phyloP scores from a whole-genome alignment of 1,140 invertebrate genomes.

The Vanessa atalanta region DNA sequence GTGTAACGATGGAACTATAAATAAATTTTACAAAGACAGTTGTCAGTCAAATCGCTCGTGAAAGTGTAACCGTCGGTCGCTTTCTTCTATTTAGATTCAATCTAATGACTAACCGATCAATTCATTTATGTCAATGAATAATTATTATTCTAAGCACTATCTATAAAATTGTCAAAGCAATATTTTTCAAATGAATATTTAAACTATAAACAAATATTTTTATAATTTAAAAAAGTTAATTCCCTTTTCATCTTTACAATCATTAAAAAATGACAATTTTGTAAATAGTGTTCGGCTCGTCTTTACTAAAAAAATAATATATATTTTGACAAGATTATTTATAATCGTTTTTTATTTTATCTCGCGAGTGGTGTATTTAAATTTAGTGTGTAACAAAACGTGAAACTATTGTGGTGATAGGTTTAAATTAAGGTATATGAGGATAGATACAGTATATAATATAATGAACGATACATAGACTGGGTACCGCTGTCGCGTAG shows the following conservation, averaged over 20 bases:
- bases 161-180: background rate
- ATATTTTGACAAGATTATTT: conserved; percentile 20
- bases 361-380: conserved; percentile 22
- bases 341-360: conserved; percentile 20
- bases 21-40: background rate
- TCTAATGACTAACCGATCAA: conserved; percentile 5
- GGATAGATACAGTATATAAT: conserved; percentile 8
- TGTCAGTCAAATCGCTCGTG: background rate
- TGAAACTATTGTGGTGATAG: conserved; percentile 32
- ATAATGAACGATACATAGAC: conserved; percentile 14
- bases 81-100: conserved; percentile 4
- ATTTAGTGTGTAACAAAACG: conserved; percentile 11
- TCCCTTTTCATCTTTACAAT: no score
- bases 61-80: background rate
- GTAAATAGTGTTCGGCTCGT: background rate
- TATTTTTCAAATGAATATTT: background rate
- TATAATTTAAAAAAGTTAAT: no score
- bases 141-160: background rate
- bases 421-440: conserved; percentile 25
- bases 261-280: background rate
- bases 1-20: background rate
- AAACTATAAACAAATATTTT: background rate
- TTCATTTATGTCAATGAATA: conserved; percentile 14
- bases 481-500: conserved; percentile 10
- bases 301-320: conserved; percentile 11